phyloP scores from a whole-genome alignment of 2,113 vertebrate species.

The Rafetus swinhoei region DNA sequence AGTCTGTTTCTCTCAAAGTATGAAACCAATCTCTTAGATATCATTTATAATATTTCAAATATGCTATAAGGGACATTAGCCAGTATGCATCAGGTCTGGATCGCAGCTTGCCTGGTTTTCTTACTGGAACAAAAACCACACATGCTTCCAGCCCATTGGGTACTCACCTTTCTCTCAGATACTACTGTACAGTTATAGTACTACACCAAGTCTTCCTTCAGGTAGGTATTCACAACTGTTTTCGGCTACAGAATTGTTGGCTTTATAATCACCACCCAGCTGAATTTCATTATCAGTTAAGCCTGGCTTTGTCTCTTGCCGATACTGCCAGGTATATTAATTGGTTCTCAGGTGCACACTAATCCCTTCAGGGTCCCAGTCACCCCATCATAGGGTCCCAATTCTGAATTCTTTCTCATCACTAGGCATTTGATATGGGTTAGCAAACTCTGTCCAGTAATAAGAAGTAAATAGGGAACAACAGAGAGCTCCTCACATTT shows the following conservation, averaged over 20 bases:
- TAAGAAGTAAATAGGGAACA: not conserved
- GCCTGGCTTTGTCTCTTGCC: not conserved
- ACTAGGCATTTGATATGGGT: not conserved
- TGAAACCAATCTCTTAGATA: not conserved
- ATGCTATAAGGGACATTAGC: not conserved
- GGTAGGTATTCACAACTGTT: not conserved
- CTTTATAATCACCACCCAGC: not conserved
- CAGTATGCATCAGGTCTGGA: not conserved
- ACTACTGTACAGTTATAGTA: not conserved
- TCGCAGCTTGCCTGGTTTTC: not conserved
- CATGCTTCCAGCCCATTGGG: not conserved
- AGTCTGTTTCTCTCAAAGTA: not conserved
- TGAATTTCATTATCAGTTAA: not conserved
- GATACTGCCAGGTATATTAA: not conserved
- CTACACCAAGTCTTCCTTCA: not conserved
- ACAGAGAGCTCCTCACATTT: not conserved
- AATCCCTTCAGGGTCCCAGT: not conserved
- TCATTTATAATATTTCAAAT: not conserved
- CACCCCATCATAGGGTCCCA: not conserved
- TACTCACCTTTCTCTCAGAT: not conserved
- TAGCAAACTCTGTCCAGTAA: not conserved
- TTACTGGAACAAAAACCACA: not conserved
- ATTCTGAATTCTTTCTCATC: conserved; percentile 19
- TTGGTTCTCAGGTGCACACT: not conserved
- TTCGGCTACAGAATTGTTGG: not conserved